Base-by-base conservation (phyloP, 2,888 invertebrate species). In the Acanthosepion lycidas region DNA sequence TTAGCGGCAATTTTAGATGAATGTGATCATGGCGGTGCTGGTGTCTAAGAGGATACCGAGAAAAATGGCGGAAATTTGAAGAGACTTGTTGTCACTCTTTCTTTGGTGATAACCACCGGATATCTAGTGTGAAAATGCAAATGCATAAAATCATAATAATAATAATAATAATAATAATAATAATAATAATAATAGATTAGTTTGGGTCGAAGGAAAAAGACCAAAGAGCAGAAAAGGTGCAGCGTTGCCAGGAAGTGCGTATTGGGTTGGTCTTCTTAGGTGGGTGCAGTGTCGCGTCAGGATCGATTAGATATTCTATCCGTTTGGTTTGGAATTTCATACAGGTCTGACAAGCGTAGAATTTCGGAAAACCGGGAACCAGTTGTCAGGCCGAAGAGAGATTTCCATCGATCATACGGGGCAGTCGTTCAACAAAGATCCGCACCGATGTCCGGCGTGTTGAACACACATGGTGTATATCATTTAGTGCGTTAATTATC, bases 201-300 rank as follows among this genome's bases (percentile, higher is more conserved):
- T 3, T n/a, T 9, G 78, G 78, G n/a, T 78, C n/a, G 78, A 33
- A 12, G n/a, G 1, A 5, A 78, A 78, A 78, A 78, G 78, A 78
- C n/a, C 78, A 78, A n/a, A 78, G 78, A n/a, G n/a, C 78, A 78
- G 78, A n/a, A 78, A 78, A 78, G 78, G 78, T 78, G 78, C 78
- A 15, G 78, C 23, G n/a, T 78, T 78, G n/a, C 78, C n/a, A 33
- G 78, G 78, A 33, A n/a, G 78, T 33, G 78, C n/a, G 78, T 33
- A 8, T 33, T n/a, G 78, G 12, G n/a, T 78, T 78, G 78, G n/a
- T n/a, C 78, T n/a, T 78, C 78, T n/a, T 78, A 78, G 78, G 78
- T 33, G 78, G 78, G 78, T 78, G 78, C 78, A 78, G n/a, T n/a
- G 78, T 78, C 78, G 78, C 78, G 78, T 78, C 78, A 78, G 78